These are phyloP conservation scores for Telenomus remus DNA, from an alignment of 1,140 invertebrate genomes.

Conservation along the genomic window DNA sequence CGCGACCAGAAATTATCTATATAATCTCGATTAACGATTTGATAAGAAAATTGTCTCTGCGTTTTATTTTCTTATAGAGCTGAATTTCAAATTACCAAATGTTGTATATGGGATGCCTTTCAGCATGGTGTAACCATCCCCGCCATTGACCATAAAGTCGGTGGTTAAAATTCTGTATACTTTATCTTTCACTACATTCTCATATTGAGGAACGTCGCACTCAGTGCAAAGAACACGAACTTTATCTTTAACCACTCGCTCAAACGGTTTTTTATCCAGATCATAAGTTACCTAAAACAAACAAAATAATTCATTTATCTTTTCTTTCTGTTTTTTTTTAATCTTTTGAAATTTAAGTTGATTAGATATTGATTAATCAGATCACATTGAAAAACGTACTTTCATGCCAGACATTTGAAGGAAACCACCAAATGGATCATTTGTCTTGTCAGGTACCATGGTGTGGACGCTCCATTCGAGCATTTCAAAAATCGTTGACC, in stretches of 20 bases:
- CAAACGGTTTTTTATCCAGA: constrained; percentile 70
- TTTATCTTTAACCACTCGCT: constrained; percentile 74
- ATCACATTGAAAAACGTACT: constrained; percentile 41
- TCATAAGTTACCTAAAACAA: constrained; percentile 76
- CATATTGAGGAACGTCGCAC: constrained; percentile 75
- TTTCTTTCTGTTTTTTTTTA: too few species aligned
- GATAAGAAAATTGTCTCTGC: too few species aligned
- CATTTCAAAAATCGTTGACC: constrained; percentile 68
- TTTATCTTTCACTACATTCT: constrained; percentile 57
- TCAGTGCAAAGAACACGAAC: constrained; percentile 72
- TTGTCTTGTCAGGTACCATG: constrained; percentile 67
- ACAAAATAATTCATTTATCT: not conserved
- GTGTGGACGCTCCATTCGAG: constrained; percentile 77
- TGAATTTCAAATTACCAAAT: constrained; percentile 26
- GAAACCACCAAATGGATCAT: constrained; percentile 76
- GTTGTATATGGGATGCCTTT: constrained; percentile 34
- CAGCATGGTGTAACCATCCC: constrained; percentile 57
- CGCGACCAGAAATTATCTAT: too few species aligned
- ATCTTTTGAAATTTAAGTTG: too few species aligned
- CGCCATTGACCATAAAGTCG: constrained; percentile 76
- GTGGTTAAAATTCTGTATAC: constrained; percentile 75
- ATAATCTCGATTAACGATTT: too few species aligned
- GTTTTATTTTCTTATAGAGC: too few species aligned
- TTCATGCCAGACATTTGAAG: constrained; percentile 77
- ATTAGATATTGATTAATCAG: constrained; percentile 2